These are phyloP conservation scores for Plecturocebus donacophilus DNA, from an alignment of 2,113 vertebrate species.

Conservation along the genomic window DNA sequence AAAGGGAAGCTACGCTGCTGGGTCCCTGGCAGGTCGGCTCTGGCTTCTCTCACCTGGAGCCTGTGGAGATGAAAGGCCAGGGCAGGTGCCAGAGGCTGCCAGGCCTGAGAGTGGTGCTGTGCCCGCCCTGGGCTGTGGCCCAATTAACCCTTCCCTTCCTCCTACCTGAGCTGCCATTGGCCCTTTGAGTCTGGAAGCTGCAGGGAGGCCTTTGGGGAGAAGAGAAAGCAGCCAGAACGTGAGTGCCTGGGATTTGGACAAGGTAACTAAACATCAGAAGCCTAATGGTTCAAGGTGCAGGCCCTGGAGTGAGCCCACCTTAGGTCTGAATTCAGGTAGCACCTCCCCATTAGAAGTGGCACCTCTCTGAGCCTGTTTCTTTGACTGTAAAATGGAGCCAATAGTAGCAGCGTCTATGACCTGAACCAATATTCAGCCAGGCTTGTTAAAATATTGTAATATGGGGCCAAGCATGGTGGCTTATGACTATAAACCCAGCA, in stretches of 20 bases:
- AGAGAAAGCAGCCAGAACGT: not conserved
- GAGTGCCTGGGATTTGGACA: not conserved
- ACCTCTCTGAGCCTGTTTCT: not conserved
- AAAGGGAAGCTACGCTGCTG: constrained; percentile 30
- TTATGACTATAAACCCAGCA: too few relatives aligned
- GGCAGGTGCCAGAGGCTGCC: constrained; percentile 40
- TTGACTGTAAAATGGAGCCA: not conserved
- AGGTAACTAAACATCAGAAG: not conserved
- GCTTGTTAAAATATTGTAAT: not conserved
- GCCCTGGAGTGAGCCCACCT: not conserved
- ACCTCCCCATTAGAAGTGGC: not conserved
- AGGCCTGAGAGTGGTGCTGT: not conserved
- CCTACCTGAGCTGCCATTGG: not conserved
- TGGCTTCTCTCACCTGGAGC: not conserved
- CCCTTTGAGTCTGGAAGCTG: not conserved
- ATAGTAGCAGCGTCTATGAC: too few relatives aligned
- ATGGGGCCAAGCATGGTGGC: too few relatives aligned
- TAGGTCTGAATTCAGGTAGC: not conserved
- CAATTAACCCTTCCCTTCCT: not conserved
- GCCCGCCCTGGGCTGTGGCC: not conserved
- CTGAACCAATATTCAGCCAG: fast-evolving
- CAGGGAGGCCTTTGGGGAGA: not conserved
- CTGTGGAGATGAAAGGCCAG: constrained; percentile 39
- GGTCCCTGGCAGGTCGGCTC: not conserved
- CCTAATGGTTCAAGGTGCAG: not conserved